phyloP scores from a whole-genome alignment of 2,888 invertebrate species.

The Disparrhopalites patrizii region DNA sequence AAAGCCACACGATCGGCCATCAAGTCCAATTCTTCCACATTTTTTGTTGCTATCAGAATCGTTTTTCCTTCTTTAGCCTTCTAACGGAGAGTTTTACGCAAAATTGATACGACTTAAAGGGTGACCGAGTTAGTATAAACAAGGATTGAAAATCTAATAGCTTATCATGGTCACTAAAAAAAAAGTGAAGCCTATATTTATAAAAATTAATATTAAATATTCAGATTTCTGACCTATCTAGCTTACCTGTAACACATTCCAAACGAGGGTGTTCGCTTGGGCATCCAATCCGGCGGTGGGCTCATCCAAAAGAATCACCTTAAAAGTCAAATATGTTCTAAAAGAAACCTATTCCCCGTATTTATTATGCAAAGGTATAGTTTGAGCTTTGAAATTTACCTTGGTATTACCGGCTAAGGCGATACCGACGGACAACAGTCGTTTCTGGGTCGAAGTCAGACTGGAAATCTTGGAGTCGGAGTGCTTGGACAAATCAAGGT shows the following conservation, averaged over 20 bases:
- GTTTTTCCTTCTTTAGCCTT: constrained; percentile 25
- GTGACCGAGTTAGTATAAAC: not conserved
- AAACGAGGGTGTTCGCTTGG: constrained; percentile 15
- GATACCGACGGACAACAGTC: constrained; percentile 17
- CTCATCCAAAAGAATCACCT: constrained; percentile 30
- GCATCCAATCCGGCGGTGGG: constrained; percentile 22
- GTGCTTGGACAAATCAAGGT: constrained; percentile 19
- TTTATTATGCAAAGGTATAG: not conserved
- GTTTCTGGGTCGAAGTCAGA: constrained; percentile 5
- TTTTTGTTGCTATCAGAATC: constrained; percentile 19
- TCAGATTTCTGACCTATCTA: too few relatives aligned
- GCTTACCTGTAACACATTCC: constrained; percentile 22
- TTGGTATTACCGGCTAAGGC: constrained; percentile 23
- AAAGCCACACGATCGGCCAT: constrained; percentile 27
- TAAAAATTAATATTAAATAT: not conserved
- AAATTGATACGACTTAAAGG: not conserved
- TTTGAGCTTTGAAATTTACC: not conserved
- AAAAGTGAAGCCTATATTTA: not conserved
- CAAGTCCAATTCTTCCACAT: constrained; percentile 24
- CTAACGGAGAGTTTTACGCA: constrained; percentile 9
- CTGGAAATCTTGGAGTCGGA: constrained; percentile 8
- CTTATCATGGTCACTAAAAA: not conserved
- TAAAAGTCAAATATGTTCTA: not conserved
- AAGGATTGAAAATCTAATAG: not conserved
- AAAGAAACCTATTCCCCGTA: not conserved